phyloP scores from a whole-genome alignment of 2,113 vertebrate species.

The Silurus asotus region DNA sequence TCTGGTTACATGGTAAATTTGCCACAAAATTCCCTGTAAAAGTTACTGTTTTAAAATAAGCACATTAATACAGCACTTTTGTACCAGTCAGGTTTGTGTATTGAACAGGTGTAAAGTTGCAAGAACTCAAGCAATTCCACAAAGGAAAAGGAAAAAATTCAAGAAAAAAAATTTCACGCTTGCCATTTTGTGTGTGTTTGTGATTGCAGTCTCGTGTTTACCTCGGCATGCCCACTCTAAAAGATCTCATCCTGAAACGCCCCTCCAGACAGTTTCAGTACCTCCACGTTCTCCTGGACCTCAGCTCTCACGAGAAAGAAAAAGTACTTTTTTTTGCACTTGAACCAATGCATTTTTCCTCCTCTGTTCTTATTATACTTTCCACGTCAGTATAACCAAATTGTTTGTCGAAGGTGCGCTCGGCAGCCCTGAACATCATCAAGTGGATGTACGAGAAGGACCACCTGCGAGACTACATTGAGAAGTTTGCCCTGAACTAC shows the following conservation, averaged over 20 bases:
- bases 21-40: not conserved
- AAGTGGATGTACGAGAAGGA: slow-evolving; percentile 94
- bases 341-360: not conserved
- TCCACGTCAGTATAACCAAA: not conserved
- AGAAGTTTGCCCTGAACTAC: slow-evolving; percentile 94
- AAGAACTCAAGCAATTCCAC: not conserved
- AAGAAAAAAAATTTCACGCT: not conserved
- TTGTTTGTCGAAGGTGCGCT: slow-evolving; percentile 77
- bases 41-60: not conserved
- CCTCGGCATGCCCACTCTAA: slow-evolving; percentile 89
- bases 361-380: rapidly evolving
- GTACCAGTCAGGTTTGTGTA: not conserved
- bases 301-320: slow-evolving; percentile 94
- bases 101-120: not conserved
- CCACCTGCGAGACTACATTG: slow-evolving; percentile 88
- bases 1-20: not conserved
- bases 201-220: slow-evolving; percentile 84
- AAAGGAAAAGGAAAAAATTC: not conserved
- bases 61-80: not conserved
- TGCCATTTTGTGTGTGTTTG: not conserved
- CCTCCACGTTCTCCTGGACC: slow-evolving; percentile 88
- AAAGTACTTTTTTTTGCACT: slow-evolving; percentile 71
- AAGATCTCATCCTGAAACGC: slow-evolving; percentile 90
- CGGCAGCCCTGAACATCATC: slow-evolving; percentile 87
- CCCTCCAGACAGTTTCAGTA: slow-evolving; percentile 92